Percentiles rank a stretch among this genome's conserved stretches.
Conservation (phyloP, 2,797 vertebrate species). For the Oreochromis mossambicus region DNA sequence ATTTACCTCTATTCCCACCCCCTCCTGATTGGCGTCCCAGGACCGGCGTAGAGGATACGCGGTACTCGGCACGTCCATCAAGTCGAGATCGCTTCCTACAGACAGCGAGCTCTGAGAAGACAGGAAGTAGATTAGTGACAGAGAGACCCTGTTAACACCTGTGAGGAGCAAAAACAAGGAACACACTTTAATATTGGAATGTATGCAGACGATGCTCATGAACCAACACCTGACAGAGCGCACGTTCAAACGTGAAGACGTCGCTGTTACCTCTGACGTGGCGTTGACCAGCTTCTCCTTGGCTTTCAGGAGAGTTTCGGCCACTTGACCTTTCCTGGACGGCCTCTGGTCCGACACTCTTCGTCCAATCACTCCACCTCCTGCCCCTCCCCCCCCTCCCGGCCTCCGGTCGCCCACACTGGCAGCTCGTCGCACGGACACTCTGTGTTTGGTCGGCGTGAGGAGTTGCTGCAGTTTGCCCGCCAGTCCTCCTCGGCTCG, state of each 20-base stretch:
- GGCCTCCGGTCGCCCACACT: constrained; percentile 73
- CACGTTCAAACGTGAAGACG: fast-evolving
- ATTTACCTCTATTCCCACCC: constrained; percentile 67
- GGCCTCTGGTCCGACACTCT: constrained; percentile 72
- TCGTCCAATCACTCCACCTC: constrained; percentile 4
- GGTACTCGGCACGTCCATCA: constrained; percentile 76
- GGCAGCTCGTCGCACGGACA: constrained; percentile 60
- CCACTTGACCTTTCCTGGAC: constrained; percentile 77
- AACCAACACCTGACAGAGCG: not conserved
- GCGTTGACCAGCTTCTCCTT: constrained; percentile 85
- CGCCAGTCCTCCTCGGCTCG: constrained; percentile 77
- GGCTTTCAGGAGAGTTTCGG: constrained; percentile 78
- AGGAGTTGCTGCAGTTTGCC: constrained; percentile 90
- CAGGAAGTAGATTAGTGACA: not conserved
- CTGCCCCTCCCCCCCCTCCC: not conserved
- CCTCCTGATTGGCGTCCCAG: constrained; percentile 78
- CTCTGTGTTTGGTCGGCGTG: constrained; percentile 77
- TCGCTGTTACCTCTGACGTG: constrained; percentile 78
- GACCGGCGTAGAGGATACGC: constrained; percentile 74
- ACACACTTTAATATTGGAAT: not conserved
- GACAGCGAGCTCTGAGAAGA: constrained; percentile 84
- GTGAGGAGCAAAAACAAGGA: not conserved
- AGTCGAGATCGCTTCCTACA: constrained; percentile 86
- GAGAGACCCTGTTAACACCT: not conserved
- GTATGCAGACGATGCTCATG: not conserved